A percentile compares a stretch with the other conserved stretches of the same genome.
These are phyloP conservation scores for Callyntrura sp. DNA, from an alignment of 2,888 invertebrate genomes.

Conservation along the genomic window DNA sequence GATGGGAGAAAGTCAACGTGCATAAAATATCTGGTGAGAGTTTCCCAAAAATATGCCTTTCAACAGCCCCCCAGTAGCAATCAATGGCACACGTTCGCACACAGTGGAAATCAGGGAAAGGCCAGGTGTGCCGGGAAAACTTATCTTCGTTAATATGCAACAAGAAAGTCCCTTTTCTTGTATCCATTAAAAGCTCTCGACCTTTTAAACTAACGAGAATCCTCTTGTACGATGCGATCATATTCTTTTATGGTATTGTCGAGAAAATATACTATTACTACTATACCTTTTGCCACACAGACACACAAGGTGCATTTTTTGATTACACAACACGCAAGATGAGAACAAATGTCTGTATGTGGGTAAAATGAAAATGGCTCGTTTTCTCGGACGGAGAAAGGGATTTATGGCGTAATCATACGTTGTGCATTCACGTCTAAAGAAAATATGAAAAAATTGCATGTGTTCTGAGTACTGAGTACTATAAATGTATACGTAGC, in stretches of 20 bases:
- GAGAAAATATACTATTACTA: background rate
- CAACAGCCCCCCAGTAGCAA: background rate
- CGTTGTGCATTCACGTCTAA: conserved; percentile 52
- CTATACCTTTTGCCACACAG: conserved; percentile 14
- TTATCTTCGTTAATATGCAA: no score
- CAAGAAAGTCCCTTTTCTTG: no score
- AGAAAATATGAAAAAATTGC: conserved; percentile 58
- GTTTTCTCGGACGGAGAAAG: conserved; percentile 35
- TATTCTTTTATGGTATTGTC: background rate
- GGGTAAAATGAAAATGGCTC: conserved; percentile 49
- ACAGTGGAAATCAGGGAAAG: no score
- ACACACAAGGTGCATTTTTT: conserved; percentile 32
- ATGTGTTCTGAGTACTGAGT: background rate
- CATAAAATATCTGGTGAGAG: no score
- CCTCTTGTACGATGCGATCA: background rate
- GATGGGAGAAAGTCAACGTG: no score
- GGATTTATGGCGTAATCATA: conserved; percentile 58
- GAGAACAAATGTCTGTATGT: background rate
- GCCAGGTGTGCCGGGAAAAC: no score
- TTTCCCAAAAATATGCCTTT: no score
- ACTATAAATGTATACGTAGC: background rate
- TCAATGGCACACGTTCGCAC: background rate
- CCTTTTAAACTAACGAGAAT: no score
- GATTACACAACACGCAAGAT: conserved; percentile 46
- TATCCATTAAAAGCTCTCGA: no score